Conservation (phyloP, 2,113 vertebrate species). For the Ammodytes marinus region DNA sequence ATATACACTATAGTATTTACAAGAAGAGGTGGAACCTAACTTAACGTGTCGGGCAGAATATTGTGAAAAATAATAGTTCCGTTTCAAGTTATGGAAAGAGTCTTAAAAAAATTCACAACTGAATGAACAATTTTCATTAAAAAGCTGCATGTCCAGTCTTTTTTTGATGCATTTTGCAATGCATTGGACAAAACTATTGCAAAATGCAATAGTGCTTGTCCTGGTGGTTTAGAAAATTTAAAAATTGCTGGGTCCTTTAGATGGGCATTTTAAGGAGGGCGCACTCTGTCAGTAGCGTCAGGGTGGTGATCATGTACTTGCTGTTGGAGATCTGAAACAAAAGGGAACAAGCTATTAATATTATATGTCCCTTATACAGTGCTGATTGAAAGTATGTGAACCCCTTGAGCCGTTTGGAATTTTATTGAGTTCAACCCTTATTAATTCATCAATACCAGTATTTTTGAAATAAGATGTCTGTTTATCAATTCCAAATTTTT, state of each 20-base stretch:
- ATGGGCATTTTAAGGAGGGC: slow-evolving; percentile 84
- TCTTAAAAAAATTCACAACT: not conserved
- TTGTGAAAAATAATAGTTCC: not conserved
- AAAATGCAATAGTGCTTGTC: not conserved
- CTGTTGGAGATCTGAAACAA: slow-evolving; percentile 88
- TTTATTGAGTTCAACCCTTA: too few relatives aligned
- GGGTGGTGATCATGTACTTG: slow-evolving; percentile 85
- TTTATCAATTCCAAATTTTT: too few relatives aligned
- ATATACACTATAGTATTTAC: slow-evolving; percentile 41
- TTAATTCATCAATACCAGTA: too few relatives aligned
- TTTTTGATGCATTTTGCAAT: not conserved
- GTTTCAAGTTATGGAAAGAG: not conserved
- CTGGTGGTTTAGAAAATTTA: not conserved
- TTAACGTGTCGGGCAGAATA: not conserved
- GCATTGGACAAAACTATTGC: too few relatives aligned
- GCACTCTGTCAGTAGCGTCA: slow-evolving; percentile 92
- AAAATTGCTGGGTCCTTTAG: slow-evolving; percentile 35
- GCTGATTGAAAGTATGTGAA: too few relatives aligned
- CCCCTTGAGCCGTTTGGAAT: too few relatives aligned
- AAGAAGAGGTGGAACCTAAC: not conserved
- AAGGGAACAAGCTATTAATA: slow-evolving; percentile 22
- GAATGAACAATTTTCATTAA: not conserved
- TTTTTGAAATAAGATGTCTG: too few relatives aligned
- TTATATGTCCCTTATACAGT: too few relatives aligned
- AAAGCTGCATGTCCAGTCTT: not conserved